Base-by-base conservation (phyloP, 2,113 vertebrate species). In the Pangasianodon hypophthalmus region DNA sequence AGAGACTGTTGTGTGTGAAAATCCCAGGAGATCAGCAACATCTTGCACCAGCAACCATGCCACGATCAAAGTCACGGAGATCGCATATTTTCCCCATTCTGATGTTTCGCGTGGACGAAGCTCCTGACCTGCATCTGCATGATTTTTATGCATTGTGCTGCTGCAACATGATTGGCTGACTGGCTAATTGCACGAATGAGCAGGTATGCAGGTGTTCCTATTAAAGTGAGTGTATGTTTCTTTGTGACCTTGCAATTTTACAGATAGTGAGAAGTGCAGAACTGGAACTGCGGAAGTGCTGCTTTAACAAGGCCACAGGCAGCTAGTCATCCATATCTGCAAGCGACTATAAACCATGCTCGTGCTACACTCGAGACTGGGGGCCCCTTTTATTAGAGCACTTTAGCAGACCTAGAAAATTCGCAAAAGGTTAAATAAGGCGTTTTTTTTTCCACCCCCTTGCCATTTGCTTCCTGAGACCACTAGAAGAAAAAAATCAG, bases 331-430 rank as follows among this genome's bases (percentile, higher is more conserved):
- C 90, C 85, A 89, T 92, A 91, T 90, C 91, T 91, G 87, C 86
- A 83, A 87, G 91, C 21, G 71, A 56, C 88, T 86, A 85, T 92
- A 91, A 92, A 91, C 84, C 73, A 81, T 18, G 83, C 52, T 92
- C 71, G 52, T 50, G 52, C 86, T 86, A 58, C 54, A 87, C 54
- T 73, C 16, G 50, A 88, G 87, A 89, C 85, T 29, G 77, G 89
- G 86, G 88, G 86, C 88, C 86, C 90, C 82, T 24, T 89, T 92
- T 92, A 91, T 90, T 91, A 85, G 46, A 92, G 91, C 87, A 87
- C 89, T 91, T 91, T 87, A 94, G 91, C 89, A 91, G 92, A 88
- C 85, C 87, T 87, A 89, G 89, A 92, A 91, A 91, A 91, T 91
- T 90, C 73, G 41, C 84, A 52, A 62, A 88, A 86, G 92, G 83